A percentile compares a stretch with the other conserved stretches of the same genome.
phyloP scores from a whole-genome alignment of 2,113 vertebrate genomes.

The Trematocara stigmaticum region DNA sequence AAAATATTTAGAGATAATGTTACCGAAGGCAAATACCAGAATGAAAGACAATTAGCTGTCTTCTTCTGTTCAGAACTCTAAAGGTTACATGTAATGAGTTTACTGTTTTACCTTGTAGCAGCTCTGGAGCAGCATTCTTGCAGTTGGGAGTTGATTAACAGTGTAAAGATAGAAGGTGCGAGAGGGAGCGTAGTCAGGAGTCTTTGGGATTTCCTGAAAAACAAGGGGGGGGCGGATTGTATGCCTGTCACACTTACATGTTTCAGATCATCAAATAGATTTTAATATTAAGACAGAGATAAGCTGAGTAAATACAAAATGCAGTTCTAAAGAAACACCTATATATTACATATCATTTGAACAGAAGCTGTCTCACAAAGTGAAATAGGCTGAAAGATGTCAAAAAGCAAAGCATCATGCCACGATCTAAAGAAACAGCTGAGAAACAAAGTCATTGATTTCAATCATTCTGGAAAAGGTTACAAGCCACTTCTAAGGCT shows the following conservation, averaged over 20 bases:
- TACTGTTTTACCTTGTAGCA: constrained; percentile 83
- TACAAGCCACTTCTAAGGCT: neutral
- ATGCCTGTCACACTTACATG: neutral
- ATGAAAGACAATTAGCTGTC: neutral
- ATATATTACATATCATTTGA: neutral
- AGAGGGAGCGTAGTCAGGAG: constrained; percentile 89
- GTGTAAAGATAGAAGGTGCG: constrained; percentile 94
- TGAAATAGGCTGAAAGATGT: neutral
- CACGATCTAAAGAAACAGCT: neutral
- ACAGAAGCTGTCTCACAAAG: neutral
- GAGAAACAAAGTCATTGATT: neutral
- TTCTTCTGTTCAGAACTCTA: neutral
- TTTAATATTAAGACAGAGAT: neutral
- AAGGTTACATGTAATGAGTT: neutral
- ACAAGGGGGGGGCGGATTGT: neutral
- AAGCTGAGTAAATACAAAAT: neutral
- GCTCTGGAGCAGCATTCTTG: constrained; percentile 84
- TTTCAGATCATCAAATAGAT: neutral
- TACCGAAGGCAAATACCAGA: neutral
- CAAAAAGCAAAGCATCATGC: neutral
- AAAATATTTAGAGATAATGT: neutral
- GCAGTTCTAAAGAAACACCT: neutral
- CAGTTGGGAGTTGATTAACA: constrained; percentile 78
- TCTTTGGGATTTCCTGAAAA: constrained; percentile 91
- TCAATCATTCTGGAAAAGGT: neutral